Base-by-base conservation (phyloP, 2,113 vertebrate species). In the Ranitomeya imitator region DNA sequence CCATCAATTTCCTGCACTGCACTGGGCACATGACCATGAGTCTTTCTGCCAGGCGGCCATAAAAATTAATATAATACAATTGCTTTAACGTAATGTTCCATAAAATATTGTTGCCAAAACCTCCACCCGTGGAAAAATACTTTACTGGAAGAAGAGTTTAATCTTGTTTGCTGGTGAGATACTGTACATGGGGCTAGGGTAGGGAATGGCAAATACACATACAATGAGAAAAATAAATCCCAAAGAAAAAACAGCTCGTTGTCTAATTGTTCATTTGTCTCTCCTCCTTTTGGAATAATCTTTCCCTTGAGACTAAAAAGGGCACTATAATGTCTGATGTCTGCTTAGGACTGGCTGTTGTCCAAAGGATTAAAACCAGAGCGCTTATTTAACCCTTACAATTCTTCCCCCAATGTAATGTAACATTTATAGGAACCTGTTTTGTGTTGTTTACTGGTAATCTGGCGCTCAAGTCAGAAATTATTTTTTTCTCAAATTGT, bases 161-260 rank as follows among this genome's bases (percentile, higher is more conserved):
- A 15, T 79, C 52, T 16, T 55, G 67, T 18, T 55, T 8, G 19
- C 12, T 71, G 63, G 26, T 71, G 12, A 16, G 45, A 71, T 54
- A 45, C 37, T 45, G 37, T 45, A 63, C 26, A 45, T 21, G 12
- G 61, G 12, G 82, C 11, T 69, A 13, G 26, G 82, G 52, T 11
- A 71, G 21, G 0, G 63, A 51, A 54, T 71, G 51, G n/a, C 13
- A 55, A 4, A 45, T 71, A 18, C n/a, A 71, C 26, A n/a, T 21
- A 51, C 55, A 84, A 84, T 54, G 7, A 84, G 82, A 69, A 67
- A 84, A 84, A 71, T 71, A 71, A 54, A 26, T 69, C n/a, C 18
- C 81, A 67, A 69, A 84, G 19, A 37, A n/a, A 45, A 51, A 83
- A 83, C 61, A 83, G 67, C 10, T 63, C 31, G 26, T 23, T 23